These are phyloP conservation scores for Cotesia chilonis DNA, from an alignment of 1,140 invertebrate species.

Conservation along the genomic window DNA sequence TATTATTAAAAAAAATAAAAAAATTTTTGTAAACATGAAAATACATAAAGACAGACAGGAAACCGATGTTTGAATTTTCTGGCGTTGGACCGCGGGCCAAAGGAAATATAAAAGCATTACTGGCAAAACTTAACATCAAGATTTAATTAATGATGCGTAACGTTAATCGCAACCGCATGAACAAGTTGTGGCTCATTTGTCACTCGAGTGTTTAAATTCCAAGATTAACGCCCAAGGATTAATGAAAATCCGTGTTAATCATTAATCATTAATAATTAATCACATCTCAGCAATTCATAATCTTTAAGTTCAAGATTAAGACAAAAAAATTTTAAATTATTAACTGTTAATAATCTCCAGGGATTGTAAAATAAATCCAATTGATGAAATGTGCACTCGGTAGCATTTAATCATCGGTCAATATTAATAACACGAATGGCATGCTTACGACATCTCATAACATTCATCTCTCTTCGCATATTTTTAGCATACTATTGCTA, in stretches of 20 bases:
- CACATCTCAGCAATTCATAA: no score
- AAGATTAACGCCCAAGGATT: no score
- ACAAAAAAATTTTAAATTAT: no score
- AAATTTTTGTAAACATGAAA: no score
- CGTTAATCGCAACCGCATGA: conserved; percentile 15
- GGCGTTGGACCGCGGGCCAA: conserved; percentile 26
- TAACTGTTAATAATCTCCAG: not conserved
- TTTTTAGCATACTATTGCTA: conserved; percentile 42
- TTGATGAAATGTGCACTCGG: conserved; percentile 49
- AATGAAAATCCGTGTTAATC: no score
- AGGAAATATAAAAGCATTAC: conserved; percentile 32
- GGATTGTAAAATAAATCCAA: conserved; percentile 11
- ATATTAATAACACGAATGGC: conserved; percentile 60
- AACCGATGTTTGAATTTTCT: not conserved
- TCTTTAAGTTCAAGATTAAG: no score
- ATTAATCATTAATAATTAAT: no score
- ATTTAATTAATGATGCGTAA: conserved; percentile 24
- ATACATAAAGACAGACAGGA: conserved; percentile 1
- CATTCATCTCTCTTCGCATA: conserved; percentile 35
- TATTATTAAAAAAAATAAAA: no score
- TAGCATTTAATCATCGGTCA: conserved; percentile 59
- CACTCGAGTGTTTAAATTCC: no score
- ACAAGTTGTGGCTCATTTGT: not conserved
- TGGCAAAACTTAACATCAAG: not conserved
- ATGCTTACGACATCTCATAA: conserved; percentile 35